These are phyloP conservation scores for Micromesistius poutassou DNA, from an alignment of 2,797 vertebrate species.

Conservation along the genomic window DNA sequence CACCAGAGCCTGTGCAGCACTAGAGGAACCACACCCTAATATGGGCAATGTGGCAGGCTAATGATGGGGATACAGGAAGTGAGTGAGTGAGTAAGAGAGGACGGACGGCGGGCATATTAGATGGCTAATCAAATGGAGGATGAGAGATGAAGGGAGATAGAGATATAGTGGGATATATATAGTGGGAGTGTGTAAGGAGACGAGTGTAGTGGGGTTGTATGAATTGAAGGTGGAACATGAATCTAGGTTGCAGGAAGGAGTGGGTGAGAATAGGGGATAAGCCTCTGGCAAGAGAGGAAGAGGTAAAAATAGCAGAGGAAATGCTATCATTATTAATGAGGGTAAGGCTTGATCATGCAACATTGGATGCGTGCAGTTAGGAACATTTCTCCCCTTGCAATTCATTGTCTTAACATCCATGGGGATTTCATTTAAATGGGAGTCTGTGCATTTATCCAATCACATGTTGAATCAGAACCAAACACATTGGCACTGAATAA, in stretches of 20 bases:
- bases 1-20: not conserved
- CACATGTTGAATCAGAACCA: not conserved
- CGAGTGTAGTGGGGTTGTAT: not conserved
- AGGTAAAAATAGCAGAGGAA: not conserved
- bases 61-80: not conserved
- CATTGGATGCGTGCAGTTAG: not conserved
- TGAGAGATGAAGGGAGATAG: not conserved
- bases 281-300: not conserved
- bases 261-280: not conserved
- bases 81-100: not conserved
- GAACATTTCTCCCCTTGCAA: not conserved
- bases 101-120: not conserved
- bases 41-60: slow-evolving; percentile 6
- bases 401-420: slow-evolving; percentile 11
- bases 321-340: not conserved
- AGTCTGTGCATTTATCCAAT: not conserved
- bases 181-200: not conserved
- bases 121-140: not conserved
- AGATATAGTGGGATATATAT: not conserved
- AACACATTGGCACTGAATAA: not conserved
- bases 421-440: not conserved
- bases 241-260: not conserved
- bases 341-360: not conserved
- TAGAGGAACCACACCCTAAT: slow-evolving; percentile 36
- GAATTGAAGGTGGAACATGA: not conserved